A percentile compares a stretch with the other conserved stretches of the same genome.
Conservation (phyloP, 1,140 invertebrate species). For the Euura lappo region DNA sequence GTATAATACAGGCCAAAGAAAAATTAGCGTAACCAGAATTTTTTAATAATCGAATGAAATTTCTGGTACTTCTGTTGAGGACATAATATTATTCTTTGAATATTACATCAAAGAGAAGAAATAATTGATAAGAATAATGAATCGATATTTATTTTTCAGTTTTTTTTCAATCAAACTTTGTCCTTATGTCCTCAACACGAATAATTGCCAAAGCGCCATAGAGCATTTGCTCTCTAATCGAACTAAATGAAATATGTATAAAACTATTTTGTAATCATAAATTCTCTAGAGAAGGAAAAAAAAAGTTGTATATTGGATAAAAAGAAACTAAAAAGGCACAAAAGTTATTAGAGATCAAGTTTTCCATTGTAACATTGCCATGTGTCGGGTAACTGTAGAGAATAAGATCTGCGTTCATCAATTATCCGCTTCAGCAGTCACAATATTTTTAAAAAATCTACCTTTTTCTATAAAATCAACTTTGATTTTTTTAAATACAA, state of each 20-base stretch:
- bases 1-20: constrained; percentile 14
- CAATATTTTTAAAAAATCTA: background rate
- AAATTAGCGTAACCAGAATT: constrained; percentile 4
- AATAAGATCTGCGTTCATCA: background rate
- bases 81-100: constrained; percentile 5
- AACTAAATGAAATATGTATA: constrained; percentile 3
- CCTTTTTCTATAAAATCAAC: no score
- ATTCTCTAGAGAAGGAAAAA: background rate
- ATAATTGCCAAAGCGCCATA: constrained; percentile 2
- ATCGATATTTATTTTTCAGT: background rate
- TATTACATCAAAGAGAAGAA: background rate
- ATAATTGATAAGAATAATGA: background rate
- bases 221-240: constrained; percentile 6
- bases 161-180: background rate
- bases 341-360: constrained; percentile 3
- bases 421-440: background rate
- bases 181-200: constrained; percentile 1
- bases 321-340: background rate
- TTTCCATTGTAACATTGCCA: background rate
- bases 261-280: constrained; percentile 7
- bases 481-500: background rate
- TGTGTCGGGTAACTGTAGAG: background rate
- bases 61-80: constrained; percentile 4
- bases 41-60: background rate
- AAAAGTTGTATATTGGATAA: background rate